Conservation (phyloP, 2,797 vertebrate genomes). For the Cynopterus sphinx region DNA sequence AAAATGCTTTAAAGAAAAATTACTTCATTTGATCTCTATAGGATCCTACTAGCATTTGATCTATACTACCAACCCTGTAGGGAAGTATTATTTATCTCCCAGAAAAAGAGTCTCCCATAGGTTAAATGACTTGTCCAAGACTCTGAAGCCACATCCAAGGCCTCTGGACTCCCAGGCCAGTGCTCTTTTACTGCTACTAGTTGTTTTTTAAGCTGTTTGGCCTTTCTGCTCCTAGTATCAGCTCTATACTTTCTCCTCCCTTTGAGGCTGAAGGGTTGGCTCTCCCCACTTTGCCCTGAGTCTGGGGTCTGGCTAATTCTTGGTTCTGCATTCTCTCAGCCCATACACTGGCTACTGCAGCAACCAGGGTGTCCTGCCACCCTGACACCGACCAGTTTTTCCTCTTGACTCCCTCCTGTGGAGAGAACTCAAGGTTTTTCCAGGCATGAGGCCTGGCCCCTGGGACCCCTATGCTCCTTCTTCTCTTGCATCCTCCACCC, state of each 20-base stretch:
- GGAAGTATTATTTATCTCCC: neutral
- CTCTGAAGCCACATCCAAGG: neutral
- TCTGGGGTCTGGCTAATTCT: neutral
- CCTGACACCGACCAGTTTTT: neutral
- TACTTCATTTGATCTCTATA: neutral
- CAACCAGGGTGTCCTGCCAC: rapidly evolving
- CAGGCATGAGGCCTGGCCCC: neutral
- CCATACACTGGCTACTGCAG: neutral
- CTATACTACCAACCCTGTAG: rapidly evolving
- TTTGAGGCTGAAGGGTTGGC: neutral
- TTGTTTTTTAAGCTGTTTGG: neutral
- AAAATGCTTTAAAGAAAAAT: neutral
- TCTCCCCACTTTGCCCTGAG: rapidly evolving
- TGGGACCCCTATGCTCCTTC: rapidly evolving
- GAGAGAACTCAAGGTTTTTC: neutral
- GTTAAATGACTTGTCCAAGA: neutral
- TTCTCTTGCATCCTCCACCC: no score
- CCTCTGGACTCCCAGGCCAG: neutral
- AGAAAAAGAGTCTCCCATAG: neutral
- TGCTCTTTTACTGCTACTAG: neutral
- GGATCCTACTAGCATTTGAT: neutral
- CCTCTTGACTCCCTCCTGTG: neutral
- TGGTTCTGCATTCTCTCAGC: neutral
- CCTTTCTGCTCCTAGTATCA: neutral
- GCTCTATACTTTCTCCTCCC: no score